A percentile compares a stretch with the other conserved stretches of the same genome.
phyloP scores from a whole-genome alignment of 2,797 vertebrate species.

The Cheirogaleus major region DNA sequence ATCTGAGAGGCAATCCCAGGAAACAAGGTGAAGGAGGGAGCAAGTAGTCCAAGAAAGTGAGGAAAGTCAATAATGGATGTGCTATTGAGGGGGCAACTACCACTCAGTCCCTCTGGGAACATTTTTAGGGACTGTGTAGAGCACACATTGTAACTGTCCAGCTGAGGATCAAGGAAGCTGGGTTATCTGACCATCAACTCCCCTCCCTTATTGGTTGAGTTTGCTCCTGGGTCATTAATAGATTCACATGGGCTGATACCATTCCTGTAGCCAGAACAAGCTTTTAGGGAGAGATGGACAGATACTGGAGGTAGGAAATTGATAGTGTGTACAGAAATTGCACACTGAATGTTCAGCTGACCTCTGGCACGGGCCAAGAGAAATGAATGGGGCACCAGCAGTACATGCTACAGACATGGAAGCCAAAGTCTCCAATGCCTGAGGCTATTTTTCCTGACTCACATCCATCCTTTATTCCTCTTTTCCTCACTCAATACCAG shows the following conservation, averaged over 20 bases:
- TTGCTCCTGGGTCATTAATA: background rate
- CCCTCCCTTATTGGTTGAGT: background rate
- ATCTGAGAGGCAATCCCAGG: background rate
- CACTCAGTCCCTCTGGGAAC: background rate
- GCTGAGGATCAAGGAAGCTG: background rate
- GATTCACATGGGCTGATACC: background rate
- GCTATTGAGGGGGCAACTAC: too few relatives aligned
- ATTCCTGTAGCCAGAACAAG: background rate
- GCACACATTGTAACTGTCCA: background rate
- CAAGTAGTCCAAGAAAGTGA: background rate
- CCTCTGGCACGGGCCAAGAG: background rate
- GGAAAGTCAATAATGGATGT: too few relatives aligned
- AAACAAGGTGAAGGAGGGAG: background rate
- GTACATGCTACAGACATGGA: accelerated
- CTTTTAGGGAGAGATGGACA: background rate
- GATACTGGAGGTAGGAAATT: background rate
- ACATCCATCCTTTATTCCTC: background rate
- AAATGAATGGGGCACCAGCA: too few relatives aligned
- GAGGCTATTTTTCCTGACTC: background rate
- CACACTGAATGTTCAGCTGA: background rate
- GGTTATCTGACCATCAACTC: background rate
- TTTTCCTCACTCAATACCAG: background rate
- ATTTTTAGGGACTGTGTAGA: background rate
- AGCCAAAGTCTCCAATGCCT: background rate
- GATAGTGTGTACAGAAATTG: background rate